Evolutionary conservation across 2,113 vertebrate genomes (phyloP).

Genomic region (Uropsilus gracilis): DNA sequence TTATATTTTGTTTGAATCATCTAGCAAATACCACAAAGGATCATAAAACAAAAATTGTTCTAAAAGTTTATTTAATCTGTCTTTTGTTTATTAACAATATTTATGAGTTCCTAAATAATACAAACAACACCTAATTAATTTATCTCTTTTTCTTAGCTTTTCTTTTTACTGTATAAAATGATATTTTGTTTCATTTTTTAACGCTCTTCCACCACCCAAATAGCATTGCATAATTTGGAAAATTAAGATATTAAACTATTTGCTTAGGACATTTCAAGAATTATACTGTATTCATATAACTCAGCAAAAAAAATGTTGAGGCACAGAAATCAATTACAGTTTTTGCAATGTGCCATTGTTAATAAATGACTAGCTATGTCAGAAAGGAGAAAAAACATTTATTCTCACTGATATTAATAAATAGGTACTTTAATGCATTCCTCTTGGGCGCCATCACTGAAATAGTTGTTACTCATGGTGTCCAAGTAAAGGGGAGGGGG

Average conservation of each 20-base stretch:
- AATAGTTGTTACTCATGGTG: background rate
- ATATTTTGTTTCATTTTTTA: background rate
- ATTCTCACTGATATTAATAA: background rate
- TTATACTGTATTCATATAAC: background rate
- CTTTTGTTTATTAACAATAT: background rate
- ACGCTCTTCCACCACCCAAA: background rate
- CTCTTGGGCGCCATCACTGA: background rate
- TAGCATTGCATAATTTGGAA: background rate
- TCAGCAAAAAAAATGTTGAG: background rate
- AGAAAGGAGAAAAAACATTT: background rate
- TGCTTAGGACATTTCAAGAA: constrained; percentile 1
- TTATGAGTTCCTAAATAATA: background rate
- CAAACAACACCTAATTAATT: background rate
- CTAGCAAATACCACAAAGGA: background rate
- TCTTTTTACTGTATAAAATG: background rate
- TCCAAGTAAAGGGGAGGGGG: constrained; percentile 8
- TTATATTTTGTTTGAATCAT: background rate
- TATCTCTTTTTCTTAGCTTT: background rate
- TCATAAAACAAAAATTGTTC: background rate
- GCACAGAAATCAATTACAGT: background rate
- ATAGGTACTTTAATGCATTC: background rate
- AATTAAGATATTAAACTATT: background rate
- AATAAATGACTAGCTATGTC: background rate
- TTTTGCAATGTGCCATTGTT: background rate
- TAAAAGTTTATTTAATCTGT: constrained; percentile 31